A percentile compares a stretch with the other conserved stretches of the same genome.
These are phyloP conservation scores for Coendou prehensilis DNA, from an alignment of 2,797 vertebrate species.

Conservation along the genomic window DNA sequence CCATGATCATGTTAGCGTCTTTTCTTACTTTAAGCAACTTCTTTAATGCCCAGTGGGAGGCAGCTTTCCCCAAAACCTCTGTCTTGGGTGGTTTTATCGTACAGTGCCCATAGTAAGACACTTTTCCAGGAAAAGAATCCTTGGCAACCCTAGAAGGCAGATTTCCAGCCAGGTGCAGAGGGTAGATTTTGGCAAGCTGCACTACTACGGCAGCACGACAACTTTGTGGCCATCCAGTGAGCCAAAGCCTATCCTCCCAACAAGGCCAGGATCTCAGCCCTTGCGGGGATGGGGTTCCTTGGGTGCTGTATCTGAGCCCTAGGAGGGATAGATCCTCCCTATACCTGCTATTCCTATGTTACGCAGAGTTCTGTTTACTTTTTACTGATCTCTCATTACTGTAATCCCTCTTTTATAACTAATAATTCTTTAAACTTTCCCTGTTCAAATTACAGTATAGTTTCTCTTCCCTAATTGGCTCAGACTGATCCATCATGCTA, in stretches of 20 bases:
- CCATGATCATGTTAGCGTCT: background rate
- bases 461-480: background rate
- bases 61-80: background rate
- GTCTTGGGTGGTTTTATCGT: background rate
- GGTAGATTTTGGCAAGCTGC: background rate
- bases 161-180: background rate
- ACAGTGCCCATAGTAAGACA: background rate
- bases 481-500: background rate
- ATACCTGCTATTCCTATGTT: background rate
- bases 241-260: background rate
- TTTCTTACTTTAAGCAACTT: background rate
- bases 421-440: constrained; percentile 21
- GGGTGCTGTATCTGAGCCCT: background rate
- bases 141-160: background rate
- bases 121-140: background rate
- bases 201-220: background rate
- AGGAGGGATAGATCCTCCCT: background rate
- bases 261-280: background rate
- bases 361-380: background rate
- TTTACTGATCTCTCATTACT: background rate
- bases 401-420: background rate
- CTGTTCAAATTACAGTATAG: background rate
- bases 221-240: background rate
- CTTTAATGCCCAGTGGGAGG: background rate
- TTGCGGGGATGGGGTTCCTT: background rate